Percentiles rank a stretch among this genome's conserved stretches.
Evolutionary conservation across 2,888 invertebrate genomes (phyloP).

Genomic region (Lepetodrilus schrolli): DNA sequence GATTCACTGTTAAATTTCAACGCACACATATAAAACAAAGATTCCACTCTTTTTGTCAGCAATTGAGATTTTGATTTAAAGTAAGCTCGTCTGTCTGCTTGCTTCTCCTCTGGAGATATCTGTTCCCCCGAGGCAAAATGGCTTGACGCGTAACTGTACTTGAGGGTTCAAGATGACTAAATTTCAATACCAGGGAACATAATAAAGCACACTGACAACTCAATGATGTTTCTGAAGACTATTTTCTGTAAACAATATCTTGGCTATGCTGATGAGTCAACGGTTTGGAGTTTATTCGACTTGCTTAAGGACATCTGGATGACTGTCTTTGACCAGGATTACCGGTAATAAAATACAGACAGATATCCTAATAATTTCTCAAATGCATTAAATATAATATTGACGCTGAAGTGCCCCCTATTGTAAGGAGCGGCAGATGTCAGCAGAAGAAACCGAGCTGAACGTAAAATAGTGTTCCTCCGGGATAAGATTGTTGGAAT

Average conservation of each 20-base stretch:
- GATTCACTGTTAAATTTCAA: background rate
- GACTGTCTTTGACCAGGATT: background rate
- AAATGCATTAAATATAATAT: background rate
- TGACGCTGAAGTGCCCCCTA: background rate
- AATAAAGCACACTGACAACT: background rate
- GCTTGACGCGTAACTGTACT: background rate
- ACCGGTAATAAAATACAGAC: background rate
- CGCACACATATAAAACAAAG: constrained; percentile 14
- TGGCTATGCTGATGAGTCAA: background rate
- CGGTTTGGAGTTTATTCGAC: background rate
- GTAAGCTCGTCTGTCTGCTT: background rate
- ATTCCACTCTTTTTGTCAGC: background rate
- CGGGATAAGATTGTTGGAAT: too few species aligned
- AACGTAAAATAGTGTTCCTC: too few species aligned
- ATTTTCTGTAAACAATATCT: constrained; percentile 8
- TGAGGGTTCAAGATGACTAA: background rate
- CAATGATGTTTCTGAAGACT: background rate
- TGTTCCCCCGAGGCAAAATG: constrained; percentile 18
- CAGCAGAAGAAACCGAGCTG: too few species aligned
- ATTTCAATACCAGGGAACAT: background rate
- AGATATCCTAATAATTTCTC: background rate
- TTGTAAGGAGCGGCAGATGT: background rate
- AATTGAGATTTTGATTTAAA: background rate
- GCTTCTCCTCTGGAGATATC: too few species aligned
- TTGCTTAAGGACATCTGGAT: constrained; percentile 8